phyloP scores from a whole-genome alignment of 2,113 vertebrate species.

The Cairina moschata region DNA sequence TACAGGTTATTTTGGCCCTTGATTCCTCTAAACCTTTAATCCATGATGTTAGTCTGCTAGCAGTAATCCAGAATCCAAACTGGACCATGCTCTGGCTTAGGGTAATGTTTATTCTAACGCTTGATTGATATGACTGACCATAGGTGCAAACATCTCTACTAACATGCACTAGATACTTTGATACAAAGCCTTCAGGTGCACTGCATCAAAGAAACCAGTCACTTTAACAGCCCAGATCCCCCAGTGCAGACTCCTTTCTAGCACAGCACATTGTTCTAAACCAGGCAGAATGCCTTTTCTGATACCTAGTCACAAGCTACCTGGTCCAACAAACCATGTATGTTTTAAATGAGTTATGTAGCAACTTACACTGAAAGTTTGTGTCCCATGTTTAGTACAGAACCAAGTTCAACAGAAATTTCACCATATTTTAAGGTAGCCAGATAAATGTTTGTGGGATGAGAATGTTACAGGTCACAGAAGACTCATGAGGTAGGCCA shows the following conservation, averaged over 20 bases:
- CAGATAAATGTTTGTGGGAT: neutral
- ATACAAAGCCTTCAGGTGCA: neutral
- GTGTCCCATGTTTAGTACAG: neutral
- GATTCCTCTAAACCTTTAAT: neutral
- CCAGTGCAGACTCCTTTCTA: accelerated
- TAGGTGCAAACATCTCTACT: neutral
- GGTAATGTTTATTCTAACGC: neutral
- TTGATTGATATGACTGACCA: neutral
- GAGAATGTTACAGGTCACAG: neutral
- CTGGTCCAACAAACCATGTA: neutral
- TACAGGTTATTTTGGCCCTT: neutral
- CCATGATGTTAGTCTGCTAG: neutral
- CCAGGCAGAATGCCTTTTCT: neutral
- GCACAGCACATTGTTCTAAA: neutral
- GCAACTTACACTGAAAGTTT: neutral
- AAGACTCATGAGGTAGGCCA: neutral
- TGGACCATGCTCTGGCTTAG: accelerated
- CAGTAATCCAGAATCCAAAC: neutral
- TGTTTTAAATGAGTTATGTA: neutral
- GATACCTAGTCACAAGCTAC: neutral
- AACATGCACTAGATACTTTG: neutral
- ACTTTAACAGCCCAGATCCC: neutral
- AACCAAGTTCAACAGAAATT: neutral
- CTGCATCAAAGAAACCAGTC: neutral
- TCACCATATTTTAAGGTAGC: neutral